Percentiles rank a stretch among this genome's conserved stretches.
Evolutionary conservation across 1,140 invertebrate genomes (phyloP).

Genomic region (Zophobas morio): DNA sequence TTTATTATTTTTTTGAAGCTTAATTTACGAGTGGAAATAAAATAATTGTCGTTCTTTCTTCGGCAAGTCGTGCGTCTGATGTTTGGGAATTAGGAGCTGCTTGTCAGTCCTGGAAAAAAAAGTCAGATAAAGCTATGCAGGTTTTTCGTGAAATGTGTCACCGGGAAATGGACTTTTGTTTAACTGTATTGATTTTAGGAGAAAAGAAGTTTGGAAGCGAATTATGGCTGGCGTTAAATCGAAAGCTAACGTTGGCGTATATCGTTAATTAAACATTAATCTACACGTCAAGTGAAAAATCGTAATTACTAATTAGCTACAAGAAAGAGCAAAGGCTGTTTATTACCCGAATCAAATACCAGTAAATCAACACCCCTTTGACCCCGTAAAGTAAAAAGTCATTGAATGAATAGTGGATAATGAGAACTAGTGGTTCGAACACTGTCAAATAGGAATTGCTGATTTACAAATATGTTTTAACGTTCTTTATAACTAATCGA

Average conservation of each 20-base stretch:
- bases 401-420: too few relatives aligned
- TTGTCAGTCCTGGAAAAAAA: constrained; percentile 9
- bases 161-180: constrained; percentile 2
- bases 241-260: background rate
- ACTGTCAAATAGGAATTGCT: too few relatives aligned
- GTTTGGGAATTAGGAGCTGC: constrained; percentile 1
- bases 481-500: too few relatives aligned
- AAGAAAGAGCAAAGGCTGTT: constrained; percentile 5
- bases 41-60: constrained; percentile 29
- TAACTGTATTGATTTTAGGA: constrained; percentile 21
- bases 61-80: background rate
- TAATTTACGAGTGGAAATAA: constrained; percentile 3
- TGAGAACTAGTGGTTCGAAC: too few relatives aligned
- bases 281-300: constrained; percentile 30
- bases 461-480: too few relatives aligned
- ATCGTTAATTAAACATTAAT: constrained; percentile 36
- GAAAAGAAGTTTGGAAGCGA: constrained; percentile 11
- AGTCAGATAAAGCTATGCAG: background rate
- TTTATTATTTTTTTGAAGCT: constrained; percentile 8
- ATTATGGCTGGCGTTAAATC: background rate
- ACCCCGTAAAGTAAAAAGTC: too few relatives aligned
- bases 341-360: constrained; percentile 1
- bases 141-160: background rate
- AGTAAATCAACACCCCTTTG: background rate
- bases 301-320: constrained; percentile 4